Evolutionary conservation across 2,113 vertebrate genomes (phyloP).

Genomic region (Ictalurus punctatus): DNA sequence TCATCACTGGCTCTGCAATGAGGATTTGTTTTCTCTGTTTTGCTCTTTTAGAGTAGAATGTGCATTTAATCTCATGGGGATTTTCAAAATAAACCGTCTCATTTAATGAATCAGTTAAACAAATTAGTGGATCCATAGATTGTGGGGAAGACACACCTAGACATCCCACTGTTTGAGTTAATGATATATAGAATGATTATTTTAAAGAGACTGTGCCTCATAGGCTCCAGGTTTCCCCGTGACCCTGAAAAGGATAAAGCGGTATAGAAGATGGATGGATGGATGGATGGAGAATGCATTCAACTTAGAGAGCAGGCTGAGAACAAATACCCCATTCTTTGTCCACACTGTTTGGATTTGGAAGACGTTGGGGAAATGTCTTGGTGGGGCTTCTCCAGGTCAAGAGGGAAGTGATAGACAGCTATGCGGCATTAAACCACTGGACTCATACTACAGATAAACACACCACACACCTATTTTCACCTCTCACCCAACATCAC

Average conservation of each 20-base stretch:
- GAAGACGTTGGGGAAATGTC: not conserved
- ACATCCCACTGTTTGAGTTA: not conserved
- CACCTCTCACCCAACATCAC: conserved; percentile 29
- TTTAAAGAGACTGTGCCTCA: not conserved
- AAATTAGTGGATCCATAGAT: not conserved
- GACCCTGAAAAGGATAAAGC: no score
- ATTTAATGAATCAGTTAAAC: conserved; percentile 8
- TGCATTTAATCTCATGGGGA: conserved; percentile 41
- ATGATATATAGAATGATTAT: not conserved
- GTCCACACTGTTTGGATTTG: not conserved
- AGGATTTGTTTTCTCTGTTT: conserved; percentile 45
- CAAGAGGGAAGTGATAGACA: conserved; percentile 26
- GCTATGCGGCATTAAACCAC: not conserved
- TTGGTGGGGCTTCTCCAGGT: not conserved
- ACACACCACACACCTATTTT: conserved; percentile 30
- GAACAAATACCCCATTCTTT: conserved; percentile 39
- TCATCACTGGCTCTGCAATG: conserved; percentile 30
- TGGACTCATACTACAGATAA: conserved; percentile 4
- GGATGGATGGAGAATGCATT: not conserved
- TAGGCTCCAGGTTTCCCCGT: no score
- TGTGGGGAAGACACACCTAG: not conserved
- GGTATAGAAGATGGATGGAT: no score
- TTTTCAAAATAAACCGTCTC: conserved; percentile 1
- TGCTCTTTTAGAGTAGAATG: conserved; percentile 30
- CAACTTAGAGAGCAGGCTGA: not conserved